These are phyloP conservation scores for Sitta europaea DNA, from an alignment of 2,113 vertebrate genomes.

Conservation along the genomic window DNA sequence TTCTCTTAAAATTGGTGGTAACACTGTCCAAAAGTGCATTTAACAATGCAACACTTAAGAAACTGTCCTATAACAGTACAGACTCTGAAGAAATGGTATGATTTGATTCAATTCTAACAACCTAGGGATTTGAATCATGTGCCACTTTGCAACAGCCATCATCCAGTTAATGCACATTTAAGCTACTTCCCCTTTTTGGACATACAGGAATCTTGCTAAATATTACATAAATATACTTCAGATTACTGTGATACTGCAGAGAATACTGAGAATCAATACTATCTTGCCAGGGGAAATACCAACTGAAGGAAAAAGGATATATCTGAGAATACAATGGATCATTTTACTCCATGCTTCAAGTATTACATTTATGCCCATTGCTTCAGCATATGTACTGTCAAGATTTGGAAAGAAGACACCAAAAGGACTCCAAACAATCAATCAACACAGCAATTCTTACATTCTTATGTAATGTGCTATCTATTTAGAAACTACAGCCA, in stretches of 20 bases:
- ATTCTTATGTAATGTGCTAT: neutral
- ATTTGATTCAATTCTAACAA: neutral
- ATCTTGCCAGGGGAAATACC: neutral
- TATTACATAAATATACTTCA: neutral
- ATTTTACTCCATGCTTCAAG: neutral
- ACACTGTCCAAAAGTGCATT: neutral
- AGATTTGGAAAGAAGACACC: constrained; percentile 4
- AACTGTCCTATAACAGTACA: neutral
- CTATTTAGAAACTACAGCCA: neutral
- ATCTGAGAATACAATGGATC: neutral
- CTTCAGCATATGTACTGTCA: neutral
- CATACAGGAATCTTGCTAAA: neutral
- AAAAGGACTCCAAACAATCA: neutral
- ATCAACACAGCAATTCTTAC: neutral
- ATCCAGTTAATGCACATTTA: neutral
- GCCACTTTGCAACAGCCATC: neutral
- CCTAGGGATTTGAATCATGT: neutral
- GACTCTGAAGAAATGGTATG: neutral
- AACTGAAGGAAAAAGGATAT: neutral
- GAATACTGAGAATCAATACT: neutral
- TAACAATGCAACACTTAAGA: neutral
- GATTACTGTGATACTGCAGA: neutral
- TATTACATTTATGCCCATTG: constrained; percentile 7
- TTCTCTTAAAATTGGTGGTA: neutral
- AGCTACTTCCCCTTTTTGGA: neutral